Evolutionary conservation across 2,888 invertebrate genomes (phyloP), one percentile per base, ranked within the genome.

Genomic region (Trissoscelio sp.): DNA sequence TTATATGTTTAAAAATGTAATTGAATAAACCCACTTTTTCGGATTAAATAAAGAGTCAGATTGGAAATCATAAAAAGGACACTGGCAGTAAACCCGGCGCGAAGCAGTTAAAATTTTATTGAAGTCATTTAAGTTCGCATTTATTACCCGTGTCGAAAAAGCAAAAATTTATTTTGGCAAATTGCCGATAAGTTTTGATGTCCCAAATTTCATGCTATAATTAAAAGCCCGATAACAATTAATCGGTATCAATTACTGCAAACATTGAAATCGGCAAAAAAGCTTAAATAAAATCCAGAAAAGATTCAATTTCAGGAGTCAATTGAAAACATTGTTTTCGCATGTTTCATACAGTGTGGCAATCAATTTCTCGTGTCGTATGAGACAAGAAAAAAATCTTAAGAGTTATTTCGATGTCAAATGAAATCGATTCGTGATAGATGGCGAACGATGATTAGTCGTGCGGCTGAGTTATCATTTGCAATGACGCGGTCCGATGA

Each of bases 401-500:
- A 70, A 57, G 69, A 69, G 42, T 57, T 64, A 66, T 75, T 69
- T 48, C 58, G 20, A 64, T 12, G 80, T 70, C 62, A 64, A 62
- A 62, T 42, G 51, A 57, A 72, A 78, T 74, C 73, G 73, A 78
- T 73, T 74, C 44, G 53, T 72, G 60, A 77, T 69, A 64, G 69
- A 81, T 81, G 20, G 77, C 31, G 44, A 14, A 7, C 34, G 51
- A 67, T 75, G 78, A 79, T 77, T 67, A 42, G 73, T 73, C 34
- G 69, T 12, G 48, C 75, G 74, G 55, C 60, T 39, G 67, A 79
- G 85, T 84, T 86, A 86, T 86, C 85, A 87, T 88, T 87, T 86
- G 79, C 83, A 83, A 88, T 88, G 87, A 86, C 83, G 87, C 85
- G 85, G 82, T 86, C 78, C 79, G 82, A 87, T 87, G 83, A 85